Evolutionary conservation across 1,140 invertebrate species (phyloP).

Genomic region (Centruroides sculpturatus): DNA sequence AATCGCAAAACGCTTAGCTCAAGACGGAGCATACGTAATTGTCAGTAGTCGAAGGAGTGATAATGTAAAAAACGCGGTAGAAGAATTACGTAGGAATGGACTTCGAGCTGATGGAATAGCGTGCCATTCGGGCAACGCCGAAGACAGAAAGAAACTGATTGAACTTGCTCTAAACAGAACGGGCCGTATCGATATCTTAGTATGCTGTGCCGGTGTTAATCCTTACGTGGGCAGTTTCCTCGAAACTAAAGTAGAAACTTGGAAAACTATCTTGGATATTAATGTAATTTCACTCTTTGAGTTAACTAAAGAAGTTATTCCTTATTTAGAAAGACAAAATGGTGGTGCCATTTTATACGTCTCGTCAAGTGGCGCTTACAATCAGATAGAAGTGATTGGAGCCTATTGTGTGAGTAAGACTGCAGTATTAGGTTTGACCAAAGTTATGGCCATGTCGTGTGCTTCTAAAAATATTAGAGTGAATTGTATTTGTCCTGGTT

Average conservation of each 20-base stretch:
- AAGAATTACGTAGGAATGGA: slow-evolving; percentile 22
- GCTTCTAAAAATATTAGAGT: slow-evolving; percentile 52
- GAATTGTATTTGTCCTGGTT: slow-evolving; percentile 82
- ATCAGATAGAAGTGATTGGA: too few species aligned
- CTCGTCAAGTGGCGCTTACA: too few species aligned
- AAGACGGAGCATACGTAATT: slow-evolving; percentile 81
- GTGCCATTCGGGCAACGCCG: slow-evolving; percentile 31
- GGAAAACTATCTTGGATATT: too few species aligned
- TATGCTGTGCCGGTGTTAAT: slow-evolving; percentile 26
- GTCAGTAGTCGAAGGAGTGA: slow-evolving; percentile 60
- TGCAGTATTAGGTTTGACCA: too few species aligned
- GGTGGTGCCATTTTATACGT: too few species aligned
- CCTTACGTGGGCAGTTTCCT: too few species aligned
- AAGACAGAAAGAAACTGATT: slow-evolving; percentile 27
- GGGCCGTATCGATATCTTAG: slow-evolving; percentile 81
- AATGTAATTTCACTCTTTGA: too few species aligned
- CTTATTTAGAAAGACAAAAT: too few species aligned
- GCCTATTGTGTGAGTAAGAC: too few species aligned
- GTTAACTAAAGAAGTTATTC: too few species aligned
- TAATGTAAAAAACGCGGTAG: slow-evolving; percentile 31
- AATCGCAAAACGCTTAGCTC: slow-evolving; percentile 68
- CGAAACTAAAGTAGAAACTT: too few species aligned
- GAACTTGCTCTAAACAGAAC: slow-evolving; percentile 48
- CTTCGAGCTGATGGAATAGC: slow-evolving; percentile 27
- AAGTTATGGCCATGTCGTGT: slow-evolving; percentile 3